These are phyloP conservation scores for Zoanthus sociatus DNA, from an alignment of 92 coral and sea anemone genomes.

Conservation along the genomic window DNA sequence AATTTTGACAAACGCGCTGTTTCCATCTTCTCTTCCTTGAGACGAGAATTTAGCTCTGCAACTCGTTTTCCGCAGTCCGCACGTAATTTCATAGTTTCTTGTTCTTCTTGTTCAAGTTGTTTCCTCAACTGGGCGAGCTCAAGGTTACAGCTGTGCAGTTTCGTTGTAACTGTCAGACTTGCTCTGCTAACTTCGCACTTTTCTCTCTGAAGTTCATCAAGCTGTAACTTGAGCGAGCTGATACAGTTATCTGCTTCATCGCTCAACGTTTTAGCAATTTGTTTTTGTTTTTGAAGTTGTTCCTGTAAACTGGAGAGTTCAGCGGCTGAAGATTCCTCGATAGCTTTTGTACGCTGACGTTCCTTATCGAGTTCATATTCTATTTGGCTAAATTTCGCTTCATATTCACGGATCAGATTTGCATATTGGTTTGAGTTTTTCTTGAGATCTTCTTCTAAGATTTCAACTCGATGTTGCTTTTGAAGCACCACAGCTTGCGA, in stretches of 20 bases:
- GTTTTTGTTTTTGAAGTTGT: slow-evolving; percentile 72
- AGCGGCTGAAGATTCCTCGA: slow-evolving; percentile 70
- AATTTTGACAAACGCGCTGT: slow-evolving; percentile 58
- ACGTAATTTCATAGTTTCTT: slow-evolving; percentile 48
- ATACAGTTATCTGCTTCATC: slow-evolving; percentile 88
- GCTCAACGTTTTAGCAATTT: slow-evolving; percentile 74
- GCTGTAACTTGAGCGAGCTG: slow-evolving; percentile 62
- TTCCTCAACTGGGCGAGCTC: slow-evolving; percentile 68
- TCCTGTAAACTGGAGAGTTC: slow-evolving; percentile 79
- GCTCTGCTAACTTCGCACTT: slow-evolving; percentile 58
- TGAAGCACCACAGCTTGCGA: slow-evolving; percentile 61
- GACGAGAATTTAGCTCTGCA: slow-evolving; percentile 63
- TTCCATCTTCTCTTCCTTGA: slow-evolving; percentile 67
- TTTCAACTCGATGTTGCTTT: slow-evolving; percentile 47
- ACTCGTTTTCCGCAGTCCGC: slow-evolving; percentile 59
- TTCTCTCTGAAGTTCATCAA: slow-evolving; percentile 66
- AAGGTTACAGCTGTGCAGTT: slow-evolving; percentile 61
- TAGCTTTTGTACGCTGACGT: slow-evolving; percentile 43
- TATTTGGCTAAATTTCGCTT: slow-evolving; percentile 71
- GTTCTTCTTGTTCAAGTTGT: slow-evolving; percentile 60
- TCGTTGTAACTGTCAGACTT: slow-evolving; percentile 58
- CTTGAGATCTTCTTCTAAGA: slow-evolving; percentile 59
- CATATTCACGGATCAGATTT: slow-evolving; percentile 45
- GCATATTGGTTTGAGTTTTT: slow-evolving; percentile 24
- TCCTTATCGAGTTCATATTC: slow-evolving; percentile 68